Evolutionary conservation across 2,113 vertebrate genomes (phyloP).

Genomic region (Nyctibius bracteatus): DNA sequence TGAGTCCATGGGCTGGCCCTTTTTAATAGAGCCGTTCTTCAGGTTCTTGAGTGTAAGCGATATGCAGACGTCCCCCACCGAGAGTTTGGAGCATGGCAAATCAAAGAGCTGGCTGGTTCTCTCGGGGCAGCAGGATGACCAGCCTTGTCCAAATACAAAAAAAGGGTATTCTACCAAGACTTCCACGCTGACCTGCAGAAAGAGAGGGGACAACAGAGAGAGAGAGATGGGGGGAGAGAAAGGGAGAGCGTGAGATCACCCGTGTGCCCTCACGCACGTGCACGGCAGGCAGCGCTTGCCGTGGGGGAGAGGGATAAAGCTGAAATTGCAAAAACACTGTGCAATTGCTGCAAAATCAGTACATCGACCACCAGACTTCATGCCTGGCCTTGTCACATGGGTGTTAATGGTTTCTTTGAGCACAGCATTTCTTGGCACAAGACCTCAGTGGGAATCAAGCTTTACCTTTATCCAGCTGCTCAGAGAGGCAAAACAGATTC

Average conservation of each 20-base stretch:
- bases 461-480: neutral
- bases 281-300: neutral
- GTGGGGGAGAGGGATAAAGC: neutral
- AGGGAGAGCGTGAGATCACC: conserved; percentile 7
- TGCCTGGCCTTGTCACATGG: neutral
- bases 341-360: neutral
- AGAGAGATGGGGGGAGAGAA: conserved; percentile 11
- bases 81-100: conserved; percentile 95
- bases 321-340: neutral
- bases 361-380: neutral
- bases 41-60: conserved; percentile 96
- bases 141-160: conserved; percentile 99
- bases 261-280: neutral
- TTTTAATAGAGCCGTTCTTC: conserved; percentile 95
- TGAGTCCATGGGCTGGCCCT: conserved; percentile 84
- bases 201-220: conserved; percentile 22
- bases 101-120: conserved; percentile 95
- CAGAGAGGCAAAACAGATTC: neutral
- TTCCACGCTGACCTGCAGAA: conserved; percentile 92
- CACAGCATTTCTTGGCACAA: neutral
- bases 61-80: conserved; percentile 98
- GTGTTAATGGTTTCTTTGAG: neutral
- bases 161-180: conserved; percentile 97
- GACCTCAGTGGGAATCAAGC: neutral
- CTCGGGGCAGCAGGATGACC: conserved; percentile 98